Percentiles rank a stretch among this genome's conserved stretches.
These are phyloP conservation scores for Ferrisia virgata DNA, from an alignment of 2,888 invertebrate species.

Conservation along the genomic window DNA sequence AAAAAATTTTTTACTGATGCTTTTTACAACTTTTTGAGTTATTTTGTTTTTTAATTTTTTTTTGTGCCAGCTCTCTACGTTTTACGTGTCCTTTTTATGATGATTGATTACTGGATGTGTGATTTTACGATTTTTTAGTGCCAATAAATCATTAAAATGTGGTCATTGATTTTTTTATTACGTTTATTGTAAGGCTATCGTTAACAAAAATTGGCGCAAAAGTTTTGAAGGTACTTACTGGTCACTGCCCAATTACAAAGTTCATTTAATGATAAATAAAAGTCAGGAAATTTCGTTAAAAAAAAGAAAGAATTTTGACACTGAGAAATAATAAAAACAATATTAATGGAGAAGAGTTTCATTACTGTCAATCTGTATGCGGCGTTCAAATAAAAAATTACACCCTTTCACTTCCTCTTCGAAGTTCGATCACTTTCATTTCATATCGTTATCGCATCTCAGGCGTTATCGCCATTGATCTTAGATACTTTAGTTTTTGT, in stretches of 20 bases:
- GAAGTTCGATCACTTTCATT: too few relatives aligned
- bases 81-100: not conserved
- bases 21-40: slow-evolving; percentile 6
- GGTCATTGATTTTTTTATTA: not conserved
- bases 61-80: slow-evolving; percentile 9
- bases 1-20: slow-evolving; percentile 37
- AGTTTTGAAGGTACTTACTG: too few relatives aligned
- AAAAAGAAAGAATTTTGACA: too few relatives aligned
- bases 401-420: too few relatives aligned
- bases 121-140: slow-evolving; percentile 6
- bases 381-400: too few relatives aligned
- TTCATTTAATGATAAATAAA: too few relatives aligned
- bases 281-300: not conserved
- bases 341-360: not conserved
- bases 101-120: not conserved
- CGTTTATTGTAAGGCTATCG: not conserved
- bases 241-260: too few relatives aligned
- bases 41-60: not conserved
- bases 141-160: slow-evolving; percentile 11
- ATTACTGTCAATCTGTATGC: not conserved
- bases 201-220: not conserved
- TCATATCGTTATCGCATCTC: too few relatives aligned
- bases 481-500: not conserved
- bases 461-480: too few relatives aligned
- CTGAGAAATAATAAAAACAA: not conserved